phyloP scores from a whole-genome alignment of 2,113 vertebrate genomes.

The Podarcis raffonei region DNA sequence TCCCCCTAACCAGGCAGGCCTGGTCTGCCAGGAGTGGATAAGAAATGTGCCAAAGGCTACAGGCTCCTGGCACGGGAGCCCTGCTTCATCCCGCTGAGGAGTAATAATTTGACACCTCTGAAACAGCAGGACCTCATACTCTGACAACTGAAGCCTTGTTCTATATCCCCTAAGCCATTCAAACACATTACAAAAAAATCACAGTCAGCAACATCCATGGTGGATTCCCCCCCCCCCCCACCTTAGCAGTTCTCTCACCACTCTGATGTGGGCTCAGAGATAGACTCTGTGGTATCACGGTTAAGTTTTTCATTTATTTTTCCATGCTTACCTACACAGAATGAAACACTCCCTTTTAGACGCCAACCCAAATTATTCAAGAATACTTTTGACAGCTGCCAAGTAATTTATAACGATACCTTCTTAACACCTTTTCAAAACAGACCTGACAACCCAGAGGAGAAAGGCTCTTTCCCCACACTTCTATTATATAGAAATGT shows the following conservation, averaged over 20 bases:
- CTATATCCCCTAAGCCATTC: constrained; percentile 75
- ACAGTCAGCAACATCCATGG: constrained; percentile 84
- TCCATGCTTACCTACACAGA: constrained; percentile 76
- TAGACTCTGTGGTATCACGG: constrained; percentile 83
- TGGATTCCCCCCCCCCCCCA: constrained; percentile 72
- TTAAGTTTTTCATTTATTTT: constrained; percentile 83
- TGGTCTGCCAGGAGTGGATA: constrained; percentile 78
- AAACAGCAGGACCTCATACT: constrained; percentile 79
- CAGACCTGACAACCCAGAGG: constrained; percentile 71
- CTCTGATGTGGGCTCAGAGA: constrained; percentile 82
- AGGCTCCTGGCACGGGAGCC: constrained; percentile 71
- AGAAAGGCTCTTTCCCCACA: constrained; percentile 27
- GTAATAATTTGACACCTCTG: constrained; percentile 87
- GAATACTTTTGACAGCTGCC: constrained; percentile 82
- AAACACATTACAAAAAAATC: constrained; percentile 81
- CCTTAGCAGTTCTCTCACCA: constrained; percentile 75
- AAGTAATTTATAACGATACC: constrained; percentile 80
- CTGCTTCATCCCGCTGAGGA: constrained; percentile 84
- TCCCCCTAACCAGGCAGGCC: constrained; percentile 55
- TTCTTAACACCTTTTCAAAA: constrained; percentile 82
- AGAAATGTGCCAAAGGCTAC: constrained; percentile 80
- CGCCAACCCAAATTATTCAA: constrained; percentile 81
- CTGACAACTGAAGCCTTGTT: constrained; percentile 85
- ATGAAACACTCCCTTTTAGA: constrained; percentile 80
- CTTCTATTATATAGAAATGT: constrained; percentile 18